phyloP scores from a whole-genome alignment of 2,113 vertebrate species.

The Cyphomyrus plagiostoma region DNA sequence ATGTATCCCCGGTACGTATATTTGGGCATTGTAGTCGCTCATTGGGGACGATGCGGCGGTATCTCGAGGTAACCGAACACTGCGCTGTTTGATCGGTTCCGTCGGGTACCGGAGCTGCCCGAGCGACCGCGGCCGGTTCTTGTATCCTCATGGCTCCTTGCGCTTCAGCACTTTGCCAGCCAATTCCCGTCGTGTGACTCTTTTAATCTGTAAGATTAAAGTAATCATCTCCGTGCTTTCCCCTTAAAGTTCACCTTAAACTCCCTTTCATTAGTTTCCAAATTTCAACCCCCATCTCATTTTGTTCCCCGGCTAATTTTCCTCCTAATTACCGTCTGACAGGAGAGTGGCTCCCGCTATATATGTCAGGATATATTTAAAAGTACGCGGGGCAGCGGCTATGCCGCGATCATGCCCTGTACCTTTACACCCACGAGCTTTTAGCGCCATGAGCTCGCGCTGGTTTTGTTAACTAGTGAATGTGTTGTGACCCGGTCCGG shows the following conservation, averaged over 20 bases:
- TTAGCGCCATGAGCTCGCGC: neutral
- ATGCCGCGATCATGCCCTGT: neutral
- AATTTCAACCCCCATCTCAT: neutral
- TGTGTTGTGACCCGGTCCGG: neutral
- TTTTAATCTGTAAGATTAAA: slow-evolving; percentile 16
- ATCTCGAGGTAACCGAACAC: neutral
- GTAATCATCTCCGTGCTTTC: neutral
- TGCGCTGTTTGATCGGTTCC: neutral
- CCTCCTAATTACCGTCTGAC: neutral
- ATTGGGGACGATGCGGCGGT: neutral
- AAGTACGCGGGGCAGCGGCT: neutral
- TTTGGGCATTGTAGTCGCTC: neutral
- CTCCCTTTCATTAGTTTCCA: slow-evolving; percentile 9
- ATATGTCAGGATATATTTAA: neutral
- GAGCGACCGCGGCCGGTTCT: too few species aligned
- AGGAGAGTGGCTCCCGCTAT: neutral
- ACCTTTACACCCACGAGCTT: neutral
- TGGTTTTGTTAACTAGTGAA: neutral
- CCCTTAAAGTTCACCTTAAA: neutral
- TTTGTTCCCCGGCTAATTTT: neutral
- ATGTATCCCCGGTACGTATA: neutral
- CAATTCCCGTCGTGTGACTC: slow-evolving; percentile 6
- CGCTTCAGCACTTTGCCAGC: too few species aligned
- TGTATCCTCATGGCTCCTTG: neutral
- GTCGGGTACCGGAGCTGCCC: neutral